phyloP scores from a whole-genome alignment of 2,113 vertebrate species.

The Galeopterus variegatus region DNA sequence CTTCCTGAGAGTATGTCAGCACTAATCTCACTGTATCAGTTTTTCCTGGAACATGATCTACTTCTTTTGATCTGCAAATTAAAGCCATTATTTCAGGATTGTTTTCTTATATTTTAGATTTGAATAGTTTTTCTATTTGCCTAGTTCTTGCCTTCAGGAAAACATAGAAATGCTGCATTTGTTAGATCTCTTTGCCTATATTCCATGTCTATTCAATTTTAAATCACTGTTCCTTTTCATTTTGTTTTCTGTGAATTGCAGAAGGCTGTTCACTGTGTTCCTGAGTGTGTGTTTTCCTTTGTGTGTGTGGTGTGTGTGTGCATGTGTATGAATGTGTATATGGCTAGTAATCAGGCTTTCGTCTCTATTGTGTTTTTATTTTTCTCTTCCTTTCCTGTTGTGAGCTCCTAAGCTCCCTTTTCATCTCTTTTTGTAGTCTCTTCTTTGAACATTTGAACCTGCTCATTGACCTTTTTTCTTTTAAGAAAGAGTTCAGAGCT shows the following conservation, averaged over 20 bases:
- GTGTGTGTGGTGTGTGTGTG: neutral
- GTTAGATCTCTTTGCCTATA: neutral
- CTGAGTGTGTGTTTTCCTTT: neutral
- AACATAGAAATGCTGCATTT: neutral
- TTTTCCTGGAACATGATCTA: conserved; percentile 23
- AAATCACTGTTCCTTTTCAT: conserved; percentile 21
- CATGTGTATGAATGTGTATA: neutral
- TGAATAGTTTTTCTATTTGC: neutral
- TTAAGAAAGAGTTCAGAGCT: neutral
- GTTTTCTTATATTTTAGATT: conserved; percentile 40
- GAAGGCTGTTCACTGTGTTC: neutral
- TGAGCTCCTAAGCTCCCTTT: neutral
- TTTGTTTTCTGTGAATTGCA: conserved; percentile 35
- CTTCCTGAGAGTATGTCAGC: neutral
- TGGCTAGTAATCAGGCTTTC: neutral
- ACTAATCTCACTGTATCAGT: neutral
- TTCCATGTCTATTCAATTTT: neutral
- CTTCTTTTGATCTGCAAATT: conserved; percentile 49
- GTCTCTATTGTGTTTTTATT: neutral
- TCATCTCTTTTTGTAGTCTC: neutral
- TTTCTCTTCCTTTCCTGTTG: conserved; percentile 5
- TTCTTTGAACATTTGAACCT: conserved; percentile 19
- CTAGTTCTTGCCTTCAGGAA: neutral
- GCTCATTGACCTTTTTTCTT: neutral
- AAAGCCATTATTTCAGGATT: conserved; percentile 34